Base-by-base conservation (phyloP, 64 coral and sea anemone species). In the Actinia equina region DNA sequence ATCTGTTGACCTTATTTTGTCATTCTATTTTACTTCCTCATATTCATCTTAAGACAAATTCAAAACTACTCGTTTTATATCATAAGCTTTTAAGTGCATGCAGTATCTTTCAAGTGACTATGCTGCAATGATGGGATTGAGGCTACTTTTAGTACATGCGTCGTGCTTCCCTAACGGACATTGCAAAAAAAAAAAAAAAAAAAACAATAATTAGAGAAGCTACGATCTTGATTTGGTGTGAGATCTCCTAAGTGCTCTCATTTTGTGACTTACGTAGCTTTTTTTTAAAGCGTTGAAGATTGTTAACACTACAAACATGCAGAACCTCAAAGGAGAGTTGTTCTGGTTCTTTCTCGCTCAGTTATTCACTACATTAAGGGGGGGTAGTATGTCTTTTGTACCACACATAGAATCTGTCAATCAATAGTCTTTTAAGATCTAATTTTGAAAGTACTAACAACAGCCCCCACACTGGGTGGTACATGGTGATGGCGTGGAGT, bases 391-490 rank as follows among this genome's bases (percentile, higher is more conserved):
- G 62, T 74, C 69, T n/a, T 74, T 11, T 8, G 80, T 57, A 51
- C 80, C 53, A 57, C 83, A 54, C 62, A 63, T 85, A 60, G 53
- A 60, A 41, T 52, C 59, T 85, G 53, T 42, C 83, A 85, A 58
- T 85, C 20, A 85, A 85, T 58, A 57, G 53, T 58, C 83, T 85
- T 58, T 82, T 85, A 60, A 18, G 59, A 30, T 85, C 59, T 60
- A 85, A 85, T 85, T 42, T 85, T 79, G 18, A 15, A 84, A 60
- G 69, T 84, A 93, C 94, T 95, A 99, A 93, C 97, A 99, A 82
- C 97, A 99, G 80, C 97, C 97, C 51, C 97, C 93, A 7, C 97
- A 1, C 97, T 82, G 82, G 54, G 82, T 92, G n/a, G n/a, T n/a
- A n/a, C n/a, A n/a, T n/a, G n/a, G n/a, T n/a, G n/a, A n/a, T n/a